Base-by-base conservation (phyloP, 2,888 invertebrate genomes). In the Agriopis leucophaearia region DNA sequence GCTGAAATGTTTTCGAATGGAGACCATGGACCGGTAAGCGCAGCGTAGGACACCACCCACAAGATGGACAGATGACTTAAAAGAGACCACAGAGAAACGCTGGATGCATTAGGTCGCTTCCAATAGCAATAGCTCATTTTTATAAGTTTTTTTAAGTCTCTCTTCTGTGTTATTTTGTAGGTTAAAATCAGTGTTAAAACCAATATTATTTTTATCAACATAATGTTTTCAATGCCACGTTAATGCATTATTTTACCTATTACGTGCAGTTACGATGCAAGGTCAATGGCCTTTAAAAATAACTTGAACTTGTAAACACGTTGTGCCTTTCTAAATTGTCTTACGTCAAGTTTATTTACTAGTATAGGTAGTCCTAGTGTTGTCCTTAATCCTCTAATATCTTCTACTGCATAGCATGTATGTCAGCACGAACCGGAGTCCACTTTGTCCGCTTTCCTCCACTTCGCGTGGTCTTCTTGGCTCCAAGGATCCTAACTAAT, bases 261-360 rank as follows among this genome's bases (percentile, higher is more conserved):
- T 69, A 69, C 64, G 66, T 69, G 71, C 70, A 73, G 61, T 71
- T 64, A 69, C 65, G 47, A 27, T 61, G 64, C 74, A 75, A 76
- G 75, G 75, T 75, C 74, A 71, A 71, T 70, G 65, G 60, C 67
- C 69, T 58, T 70, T 68, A 70, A 72, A 63, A 64, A 68, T 72
- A 71, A 74, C 77, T 73, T 77, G 77, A 77, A 77, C 77, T 75
- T 76, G 75, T 58, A 59, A 66, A 15, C 50, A 59, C 15, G 50
- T 42, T 64, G 36, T 48, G 66, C 72, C 76, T 76, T 76, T 74
- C 76, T 74, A 73, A 69, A 66, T 44, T 59, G 58, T 36, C n/a
- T 56, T 40, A 42, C 9, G 1, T 4, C 44, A n/a, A 10, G 15
- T 54, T 54, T 15, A 10, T 13, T 3, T 12, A 1, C 55, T 8